A percentile compares a stretch with the other conserved stretches of the same genome.
Conservation (phyloP, 2,797 vertebrate genomes). For the Peromyscus melanophrys region DNA sequence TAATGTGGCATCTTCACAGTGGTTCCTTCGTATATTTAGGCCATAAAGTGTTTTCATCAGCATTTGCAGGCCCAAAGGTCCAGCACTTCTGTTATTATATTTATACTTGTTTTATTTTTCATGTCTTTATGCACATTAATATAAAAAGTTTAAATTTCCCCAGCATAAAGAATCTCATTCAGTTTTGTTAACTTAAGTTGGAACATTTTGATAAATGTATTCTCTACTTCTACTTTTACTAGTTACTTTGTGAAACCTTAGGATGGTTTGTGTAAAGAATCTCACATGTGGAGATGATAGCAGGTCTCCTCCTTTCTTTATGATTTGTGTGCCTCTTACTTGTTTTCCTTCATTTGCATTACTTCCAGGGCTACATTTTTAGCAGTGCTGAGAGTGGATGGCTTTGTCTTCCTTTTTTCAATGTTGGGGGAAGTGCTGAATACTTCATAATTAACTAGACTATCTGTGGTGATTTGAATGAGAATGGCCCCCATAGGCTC, state of each 20-base stretch:
- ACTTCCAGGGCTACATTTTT: not conserved
- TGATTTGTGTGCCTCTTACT: not conserved
- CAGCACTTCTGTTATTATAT: not conserved
- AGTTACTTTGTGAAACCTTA: not conserved
- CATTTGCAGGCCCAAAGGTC: not conserved
- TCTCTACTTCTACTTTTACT: not conserved
- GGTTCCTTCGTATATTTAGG: not conserved
- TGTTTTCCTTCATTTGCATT: not conserved
- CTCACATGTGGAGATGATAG: not conserved
- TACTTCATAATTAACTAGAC: not conserved
- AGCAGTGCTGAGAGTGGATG: not conserved
- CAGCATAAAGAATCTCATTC: not conserved
- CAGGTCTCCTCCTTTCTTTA: not conserved
- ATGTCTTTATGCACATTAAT: not conserved
- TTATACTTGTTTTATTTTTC: not conserved
- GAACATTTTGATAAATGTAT: not conserved
- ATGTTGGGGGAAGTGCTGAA: not conserved
- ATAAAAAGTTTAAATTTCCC: not conserved
- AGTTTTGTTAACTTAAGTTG: slow-evolving; percentile 13
- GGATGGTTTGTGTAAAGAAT: not conserved
- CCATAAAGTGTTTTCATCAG: not conserved
- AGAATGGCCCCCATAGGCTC: not conserved
- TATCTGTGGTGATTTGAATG: not conserved
- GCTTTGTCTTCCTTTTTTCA: not conserved
- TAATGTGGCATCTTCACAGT: not conserved